phyloP scores from a whole-genome alignment of 2,888 invertebrate genomes.

The Protula sp. region DNA sequence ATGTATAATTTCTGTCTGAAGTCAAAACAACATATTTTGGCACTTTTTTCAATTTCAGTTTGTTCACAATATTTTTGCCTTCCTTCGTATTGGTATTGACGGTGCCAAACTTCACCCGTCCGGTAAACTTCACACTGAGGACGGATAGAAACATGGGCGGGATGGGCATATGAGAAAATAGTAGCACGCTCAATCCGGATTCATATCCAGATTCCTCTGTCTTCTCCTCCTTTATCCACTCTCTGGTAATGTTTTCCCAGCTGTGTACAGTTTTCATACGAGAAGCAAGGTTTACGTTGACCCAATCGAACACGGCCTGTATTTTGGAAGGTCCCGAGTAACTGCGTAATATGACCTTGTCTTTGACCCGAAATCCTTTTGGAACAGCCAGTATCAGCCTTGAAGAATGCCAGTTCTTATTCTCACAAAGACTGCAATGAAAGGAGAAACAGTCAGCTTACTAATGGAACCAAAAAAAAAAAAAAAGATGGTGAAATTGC shows the following conservation, averaged over 20 bases:
- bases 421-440: conserved; percentile 53
- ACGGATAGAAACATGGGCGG: conserved; percentile 58
- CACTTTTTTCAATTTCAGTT: conserved; percentile 21
- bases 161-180: conserved; percentile 53
- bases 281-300: conserved; percentile 53
- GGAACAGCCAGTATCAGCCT: conserved; percentile 56
- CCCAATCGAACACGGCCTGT: conserved; percentile 55
- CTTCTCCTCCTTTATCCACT: neutral
- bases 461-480: no score
- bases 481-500: no score
- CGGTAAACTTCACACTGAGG: conserved; percentile 57
- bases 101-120: conserved; percentile 56
- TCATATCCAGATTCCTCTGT: neutral
- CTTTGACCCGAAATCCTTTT: conserved; percentile 54
- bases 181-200: conserved; percentile 49
- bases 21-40: conserved; percentile 55
- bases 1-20: conserved; percentile 51
- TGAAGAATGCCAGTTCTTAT: conserved; percentile 55
- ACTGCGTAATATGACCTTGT: conserved; percentile 53
- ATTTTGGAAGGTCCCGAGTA: conserved; percentile 42
- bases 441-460: conserved; percentile 14
- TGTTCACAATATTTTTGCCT: conserved; percentile 26
- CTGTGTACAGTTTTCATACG: conserved; percentile 49
- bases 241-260: neutral
- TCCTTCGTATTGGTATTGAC: conserved; percentile 27